These are phyloP conservation scores for Phyllotreta striolata DNA, from an alignment of 2,888 invertebrate genomes.

Conservation along the genomic window DNA sequence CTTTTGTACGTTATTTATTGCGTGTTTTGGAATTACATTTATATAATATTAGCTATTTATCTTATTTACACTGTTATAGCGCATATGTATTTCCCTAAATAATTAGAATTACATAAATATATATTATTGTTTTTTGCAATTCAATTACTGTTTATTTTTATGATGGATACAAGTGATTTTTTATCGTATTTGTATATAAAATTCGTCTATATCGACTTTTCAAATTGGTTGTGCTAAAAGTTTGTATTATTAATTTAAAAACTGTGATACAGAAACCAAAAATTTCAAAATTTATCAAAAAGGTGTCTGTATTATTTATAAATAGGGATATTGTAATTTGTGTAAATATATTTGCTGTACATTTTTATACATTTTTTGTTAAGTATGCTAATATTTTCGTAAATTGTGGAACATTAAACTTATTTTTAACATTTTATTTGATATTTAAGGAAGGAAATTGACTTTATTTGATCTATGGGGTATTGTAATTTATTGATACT, in stretches of 20 bases:
- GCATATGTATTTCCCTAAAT: background rate
- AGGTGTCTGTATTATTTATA: too few species aligned
- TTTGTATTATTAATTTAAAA: background rate
- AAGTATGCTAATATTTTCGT: too few species aligned
- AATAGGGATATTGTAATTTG: too few species aligned
- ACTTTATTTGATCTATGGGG: conserved; percentile 7
- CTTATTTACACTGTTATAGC: conserved; percentile 1
- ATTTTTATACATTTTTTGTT: too few species aligned
- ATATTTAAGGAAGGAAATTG: too few species aligned
- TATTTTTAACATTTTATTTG: background rate
- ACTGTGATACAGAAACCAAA: conserved; percentile 12
- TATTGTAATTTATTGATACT: conserved; percentile 32
- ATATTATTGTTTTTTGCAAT: too few species aligned
- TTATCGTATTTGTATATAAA: too few species aligned
- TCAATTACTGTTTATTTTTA: too few species aligned
- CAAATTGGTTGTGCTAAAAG: conserved; percentile 2
- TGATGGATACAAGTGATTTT: too few species aligned
- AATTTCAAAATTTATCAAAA: too few species aligned
- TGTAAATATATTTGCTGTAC: too few species aligned
- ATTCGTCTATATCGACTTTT: background rate
- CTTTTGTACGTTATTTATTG: background rate
- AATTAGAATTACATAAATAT: background rate
- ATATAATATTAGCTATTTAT: conserved; percentile 4
- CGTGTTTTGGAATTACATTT: conserved; percentile 4
- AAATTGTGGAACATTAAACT: background rate